Evolutionary conservation across 2,797 vertebrate genomes (phyloP).

Genomic region (Eurystomus glaucurus): DNA sequence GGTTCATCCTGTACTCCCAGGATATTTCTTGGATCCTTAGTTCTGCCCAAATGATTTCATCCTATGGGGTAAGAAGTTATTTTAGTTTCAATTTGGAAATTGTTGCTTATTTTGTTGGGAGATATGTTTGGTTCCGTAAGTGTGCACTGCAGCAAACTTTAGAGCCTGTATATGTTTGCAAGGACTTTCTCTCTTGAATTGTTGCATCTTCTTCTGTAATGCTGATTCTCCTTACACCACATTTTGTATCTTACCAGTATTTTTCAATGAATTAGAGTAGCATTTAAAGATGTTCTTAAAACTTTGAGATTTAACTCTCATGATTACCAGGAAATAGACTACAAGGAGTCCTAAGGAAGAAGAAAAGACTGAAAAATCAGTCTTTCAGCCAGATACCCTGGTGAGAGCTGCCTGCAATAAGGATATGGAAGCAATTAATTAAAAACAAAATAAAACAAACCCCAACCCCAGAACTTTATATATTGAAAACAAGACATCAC

Average conservation of each 20-base stretch:
- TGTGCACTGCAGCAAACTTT: not conserved
- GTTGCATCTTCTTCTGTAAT: not conserved
- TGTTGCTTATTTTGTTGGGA: not conserved
- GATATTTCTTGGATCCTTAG: not conserved
- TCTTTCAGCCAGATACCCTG: not conserved
- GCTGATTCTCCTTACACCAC: not conserved
- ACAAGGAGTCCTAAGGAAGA: not conserved
- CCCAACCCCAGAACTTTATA: not conserved
- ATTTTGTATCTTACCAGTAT: not conserved
- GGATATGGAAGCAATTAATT: not conserved
- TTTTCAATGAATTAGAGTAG: not conserved
- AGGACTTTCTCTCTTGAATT: not conserved
- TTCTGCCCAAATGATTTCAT: not conserved
- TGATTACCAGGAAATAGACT: not conserved
- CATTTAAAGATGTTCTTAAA: not conserved
- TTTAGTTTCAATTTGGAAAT: not conserved
- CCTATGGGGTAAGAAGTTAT: not conserved
- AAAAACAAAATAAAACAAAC: too few relatives aligned
- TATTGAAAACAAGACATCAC: not conserved
- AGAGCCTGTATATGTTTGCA: rapidly evolving
- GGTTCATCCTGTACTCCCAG: not conserved
- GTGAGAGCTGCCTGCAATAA: not conserved
- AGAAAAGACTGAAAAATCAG: not conserved
- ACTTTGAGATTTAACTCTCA: not conserved
- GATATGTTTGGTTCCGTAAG: not conserved